Evolutionary conservation across 2,113 vertebrate species (phyloP), one percentile per base, ranked within the genome.

Genomic region (Corythoichthys intestinalis): DNA sequence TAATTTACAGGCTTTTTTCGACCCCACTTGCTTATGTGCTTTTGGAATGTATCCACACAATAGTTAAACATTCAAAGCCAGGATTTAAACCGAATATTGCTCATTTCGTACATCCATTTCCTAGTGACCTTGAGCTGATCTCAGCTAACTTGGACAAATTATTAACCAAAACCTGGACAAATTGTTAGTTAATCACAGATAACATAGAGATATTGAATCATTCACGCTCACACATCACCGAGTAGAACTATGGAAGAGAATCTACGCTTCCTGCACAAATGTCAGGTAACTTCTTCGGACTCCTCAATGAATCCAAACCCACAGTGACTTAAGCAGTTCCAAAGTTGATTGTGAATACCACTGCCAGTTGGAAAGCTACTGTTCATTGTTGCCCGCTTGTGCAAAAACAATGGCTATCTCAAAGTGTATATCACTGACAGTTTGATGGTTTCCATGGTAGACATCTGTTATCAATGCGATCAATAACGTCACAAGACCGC

Each of bases 401-500:
- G 60, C 11, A 4, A 44, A 62, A 15, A 60, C 13, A 58, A 15
- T 14, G 13, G 56, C 1, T 37, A 15, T 17, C 47, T 50, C 13
- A 65, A 52, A 71, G 49, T 44, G 44, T n/a, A 12, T 70, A 12
- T 70, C 2, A 54, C 11, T 11, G 57, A 65, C 75, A 68, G 62
- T 5, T 52, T 77, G 70, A 80, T 54, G 67, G 80, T 54, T 54
- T 72, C 71, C 49, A 62, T 60, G 73, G 69, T 9, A 54, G 70
- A 66, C 11, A 73, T 76, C 71, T 76, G 71, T 78, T 85, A 85
- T 86, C 84, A 71, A 73, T 83, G 77, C 67, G 75, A 77, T 83
- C 81, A 79, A 76, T 83, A 81, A 65, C 75, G 69, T 82, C 73
- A 67, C 75, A 62, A 35, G 69, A 56, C 57, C 13, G 72, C 78